These are phyloP conservation scores for Lepidurus apus DNA, from an alignment of 1,140 invertebrate species.

Conservation along the genomic window DNA sequence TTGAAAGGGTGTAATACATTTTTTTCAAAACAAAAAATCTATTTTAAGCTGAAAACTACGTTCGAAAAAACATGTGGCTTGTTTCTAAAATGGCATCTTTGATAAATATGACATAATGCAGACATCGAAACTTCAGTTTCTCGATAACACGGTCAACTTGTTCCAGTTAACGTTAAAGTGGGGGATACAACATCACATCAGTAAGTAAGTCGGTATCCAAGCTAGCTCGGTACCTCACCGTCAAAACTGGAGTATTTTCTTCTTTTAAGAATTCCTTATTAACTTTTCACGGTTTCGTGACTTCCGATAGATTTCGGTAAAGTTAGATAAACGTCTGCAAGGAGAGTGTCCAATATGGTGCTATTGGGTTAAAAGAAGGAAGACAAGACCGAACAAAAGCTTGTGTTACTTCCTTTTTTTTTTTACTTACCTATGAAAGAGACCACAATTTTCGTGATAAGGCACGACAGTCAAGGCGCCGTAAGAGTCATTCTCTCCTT, in stretches of 20 bases:
- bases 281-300: background rate
- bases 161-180: too few species aligned
- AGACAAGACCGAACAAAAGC: background rate
- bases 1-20: too few species aligned
- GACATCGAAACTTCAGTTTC: background rate
- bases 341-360: background rate
- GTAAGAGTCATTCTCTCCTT: background rate
- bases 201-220: background rate
- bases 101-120: slow-evolving; percentile 7
- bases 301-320: background rate
- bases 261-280: too few species aligned
- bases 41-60: background rate
- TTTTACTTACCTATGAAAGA: background rate
- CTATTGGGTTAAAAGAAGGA: background rate
- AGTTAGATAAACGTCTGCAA: background rate
- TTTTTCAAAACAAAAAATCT: background rate
- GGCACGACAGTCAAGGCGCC: background rate
- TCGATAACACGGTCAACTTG: too few species aligned
- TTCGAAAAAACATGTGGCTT: background rate
- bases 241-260: background rate
- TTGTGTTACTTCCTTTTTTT: background rate
- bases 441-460: background rate
- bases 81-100: background rate
- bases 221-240: background rate
- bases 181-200: too few species aligned